phyloP scores from a whole-genome alignment of 1,140 invertebrate species.

The Planococcus citri region DNA sequence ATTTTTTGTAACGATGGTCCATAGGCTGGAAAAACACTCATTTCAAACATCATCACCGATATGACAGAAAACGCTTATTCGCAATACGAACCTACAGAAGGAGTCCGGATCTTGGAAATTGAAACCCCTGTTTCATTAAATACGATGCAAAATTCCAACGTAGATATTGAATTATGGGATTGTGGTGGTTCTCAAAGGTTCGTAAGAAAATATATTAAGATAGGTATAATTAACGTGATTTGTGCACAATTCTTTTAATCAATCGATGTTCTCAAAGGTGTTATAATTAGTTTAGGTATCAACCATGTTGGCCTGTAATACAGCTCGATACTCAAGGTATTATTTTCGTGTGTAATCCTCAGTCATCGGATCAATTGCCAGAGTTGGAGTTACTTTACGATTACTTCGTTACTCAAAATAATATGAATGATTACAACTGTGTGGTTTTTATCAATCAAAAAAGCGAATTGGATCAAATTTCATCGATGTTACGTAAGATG shows the following conservation, averaged over 20 bases:
- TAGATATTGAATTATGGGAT: conserved; percentile 59
- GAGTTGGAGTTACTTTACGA: conserved; percentile 58
- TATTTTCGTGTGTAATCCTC: conserved; percentile 58
- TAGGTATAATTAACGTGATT: neutral
- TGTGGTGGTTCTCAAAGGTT: conserved; percentile 53
- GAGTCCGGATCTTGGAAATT: conserved; percentile 55
- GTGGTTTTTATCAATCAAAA: conserved; percentile 18
- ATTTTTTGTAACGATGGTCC: neutral
- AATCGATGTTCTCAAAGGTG: no score
- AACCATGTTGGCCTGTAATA: conserved; percentile 64
- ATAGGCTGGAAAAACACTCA: neutral
- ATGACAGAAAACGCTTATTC: neutral
- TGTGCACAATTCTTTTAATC: no score
- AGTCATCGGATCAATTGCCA: conserved; percentile 41
- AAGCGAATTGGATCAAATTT: neutral
- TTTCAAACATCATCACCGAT: neutral
- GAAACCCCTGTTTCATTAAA: conserved; percentile 33
- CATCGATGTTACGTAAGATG: neutral
- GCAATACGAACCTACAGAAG: conserved; percentile 51
- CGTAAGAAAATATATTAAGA: neutral
- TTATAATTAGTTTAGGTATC: conserved; percentile 45
- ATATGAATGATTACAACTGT: conserved; percentile 23
- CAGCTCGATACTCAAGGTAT: conserved; percentile 53
- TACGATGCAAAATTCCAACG: conserved; percentile 34
- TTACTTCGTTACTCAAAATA: conserved; percentile 49